Evolutionary conservation across 2,797 vertebrate species (phyloP), one percentile per base, ranked within the genome.

Genomic region (Fratercula arctica): DNA sequence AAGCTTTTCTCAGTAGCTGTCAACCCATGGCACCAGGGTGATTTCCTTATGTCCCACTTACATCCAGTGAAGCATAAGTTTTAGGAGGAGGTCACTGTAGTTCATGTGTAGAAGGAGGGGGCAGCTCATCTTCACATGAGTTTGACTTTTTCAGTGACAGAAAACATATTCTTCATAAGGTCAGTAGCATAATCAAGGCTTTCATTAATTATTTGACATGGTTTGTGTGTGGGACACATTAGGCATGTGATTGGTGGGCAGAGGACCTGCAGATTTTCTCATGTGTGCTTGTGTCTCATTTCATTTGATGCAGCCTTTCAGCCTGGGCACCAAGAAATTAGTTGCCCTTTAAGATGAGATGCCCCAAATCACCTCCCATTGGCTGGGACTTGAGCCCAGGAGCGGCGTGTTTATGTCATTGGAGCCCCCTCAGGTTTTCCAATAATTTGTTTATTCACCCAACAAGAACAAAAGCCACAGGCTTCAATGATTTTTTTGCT

Each of bases 31-130:
- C 54, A 86, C 50, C 13, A 51, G 61, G 20, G 20, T 25, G 13
- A 25, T 84, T 90, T 94, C 63, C 18, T 67, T 66, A 59, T 3
- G 7, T 35, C 24, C 19, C n/a, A 23, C 41, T 60, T 80, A 24
- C 0, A 51, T 39, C 16, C n/a, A 64, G 41, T 0, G 0, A 63
- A 16, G 20, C 25, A 24, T 1, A 59, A 26, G 29, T 54, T 50
- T 75, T 51, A 78, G 66, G 54, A 76, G 26, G 26, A 82, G 29
- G 33, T 91, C 43, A 18, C 45, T 46, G 31, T 37, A 77, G 51
- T 35, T 83, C 41, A 18, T 24, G 39, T 37, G 16, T 45, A 59
- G 75, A 79, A 89, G 26, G 23, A 81, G 21, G 11, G 9, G 28
- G 7, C 16, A 87, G 50, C 28, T 94, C 8, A 19, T 60, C 68